phyloP scores from a whole-genome alignment of 2,113 vertebrate species.

The Balaenoptera acutorostrata region DNA sequence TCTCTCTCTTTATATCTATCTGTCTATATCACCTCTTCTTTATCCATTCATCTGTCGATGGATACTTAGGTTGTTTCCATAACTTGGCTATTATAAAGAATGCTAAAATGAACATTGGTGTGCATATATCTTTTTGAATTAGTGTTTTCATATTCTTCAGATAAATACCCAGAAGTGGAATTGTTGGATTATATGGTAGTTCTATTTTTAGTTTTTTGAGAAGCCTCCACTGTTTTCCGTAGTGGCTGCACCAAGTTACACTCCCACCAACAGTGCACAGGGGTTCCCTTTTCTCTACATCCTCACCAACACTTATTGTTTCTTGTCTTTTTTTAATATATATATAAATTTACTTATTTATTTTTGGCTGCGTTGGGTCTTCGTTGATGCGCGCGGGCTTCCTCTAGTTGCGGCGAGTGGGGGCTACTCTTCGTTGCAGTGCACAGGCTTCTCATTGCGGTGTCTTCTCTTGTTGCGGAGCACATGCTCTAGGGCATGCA shows the following conservation, averaged over 20 bases:
- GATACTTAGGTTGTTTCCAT: background rate
- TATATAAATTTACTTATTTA: too few relatives aligned
- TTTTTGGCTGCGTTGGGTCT: too few relatives aligned
- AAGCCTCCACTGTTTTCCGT: background rate
- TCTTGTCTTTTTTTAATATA: too few relatives aligned
- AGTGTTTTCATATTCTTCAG: background rate
- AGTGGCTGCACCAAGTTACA: background rate
- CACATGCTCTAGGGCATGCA: too few relatives aligned
- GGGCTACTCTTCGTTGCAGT: too few relatives aligned
- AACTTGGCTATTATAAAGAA: background rate
- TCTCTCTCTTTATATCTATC: background rate
- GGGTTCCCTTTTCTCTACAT: background rate
- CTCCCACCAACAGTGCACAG: background rate
- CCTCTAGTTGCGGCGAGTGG: too few relatives aligned
- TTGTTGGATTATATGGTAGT: background rate
- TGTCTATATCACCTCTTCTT: background rate
- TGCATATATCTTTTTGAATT: background rate
- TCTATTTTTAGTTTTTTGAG: background rate
- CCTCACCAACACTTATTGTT: background rate
- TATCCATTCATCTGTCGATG: background rate
- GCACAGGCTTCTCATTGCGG: too few relatives aligned
- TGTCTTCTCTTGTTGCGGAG: too few relatives aligned
- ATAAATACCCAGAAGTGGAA: background rate
- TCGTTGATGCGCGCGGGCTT: too few relatives aligned
- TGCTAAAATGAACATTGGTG: too few relatives aligned